These are phyloP conservation scores for Clostera curtula DNA, from an alignment of 2,888 invertebrate species.

Conservation along the genomic window DNA sequence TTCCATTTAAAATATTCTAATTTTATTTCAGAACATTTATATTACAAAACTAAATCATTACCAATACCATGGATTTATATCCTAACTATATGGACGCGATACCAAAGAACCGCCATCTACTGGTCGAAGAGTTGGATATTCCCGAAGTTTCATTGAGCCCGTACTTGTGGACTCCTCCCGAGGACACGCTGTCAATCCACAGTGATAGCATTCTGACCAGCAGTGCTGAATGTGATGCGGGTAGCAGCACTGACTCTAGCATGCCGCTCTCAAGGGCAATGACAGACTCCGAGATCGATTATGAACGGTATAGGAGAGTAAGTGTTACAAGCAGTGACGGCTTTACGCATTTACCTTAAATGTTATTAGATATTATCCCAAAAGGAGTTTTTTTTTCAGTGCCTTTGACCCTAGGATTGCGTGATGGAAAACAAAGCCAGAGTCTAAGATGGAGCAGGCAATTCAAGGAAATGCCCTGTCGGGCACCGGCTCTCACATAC, in stretches of 20 bases:
- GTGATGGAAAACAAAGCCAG: too few species aligned
- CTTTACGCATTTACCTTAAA: too few species aligned
- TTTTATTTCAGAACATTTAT: too few species aligned
- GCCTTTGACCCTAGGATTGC: too few species aligned
- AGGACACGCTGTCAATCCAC: slow-evolving; percentile 25
- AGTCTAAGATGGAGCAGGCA: too few species aligned
- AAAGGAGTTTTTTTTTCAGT: too few species aligned
- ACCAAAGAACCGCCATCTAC: slow-evolving; percentile 45
- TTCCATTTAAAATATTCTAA: too few species aligned
- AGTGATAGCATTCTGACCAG: slow-evolving; percentile 36
- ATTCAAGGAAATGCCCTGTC: too few species aligned
- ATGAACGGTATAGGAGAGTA: slow-evolving; percentile 45
- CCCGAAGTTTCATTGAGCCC: slow-evolving; percentile 46
- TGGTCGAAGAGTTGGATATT: slow-evolving; percentile 51
- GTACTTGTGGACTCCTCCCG: slow-evolving; percentile 40
- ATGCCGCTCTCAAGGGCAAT: slow-evolving; percentile 54
- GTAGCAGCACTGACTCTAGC: slow-evolving; percentile 46
- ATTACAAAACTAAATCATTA: neutral
- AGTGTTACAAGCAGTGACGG: too few species aligned
- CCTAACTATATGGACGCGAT: slow-evolving; percentile 38
- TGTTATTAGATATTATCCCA: too few species aligned
- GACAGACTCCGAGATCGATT: slow-evolving; percentile 64
- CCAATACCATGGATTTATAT: slow-evolving; percentile 44
- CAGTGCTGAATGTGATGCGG: slow-evolving; percentile 28
- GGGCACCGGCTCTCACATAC: too few species aligned